Evolutionary conservation across 2,888 invertebrate species (phyloP), one percentile per base, ranked within the genome.

Genomic region (Labia minor): DNA sequence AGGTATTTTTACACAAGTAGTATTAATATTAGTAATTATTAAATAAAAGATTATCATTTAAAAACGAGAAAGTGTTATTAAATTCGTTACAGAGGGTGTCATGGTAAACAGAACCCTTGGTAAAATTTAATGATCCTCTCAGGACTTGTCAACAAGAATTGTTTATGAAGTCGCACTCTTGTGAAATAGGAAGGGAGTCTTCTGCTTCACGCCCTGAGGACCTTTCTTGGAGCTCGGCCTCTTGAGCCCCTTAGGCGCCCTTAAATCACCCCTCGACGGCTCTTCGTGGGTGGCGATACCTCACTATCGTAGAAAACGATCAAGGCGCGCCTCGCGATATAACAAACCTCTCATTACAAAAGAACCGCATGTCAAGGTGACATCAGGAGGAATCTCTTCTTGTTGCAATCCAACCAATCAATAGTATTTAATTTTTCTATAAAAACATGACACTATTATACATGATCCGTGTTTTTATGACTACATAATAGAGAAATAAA

Each of bases 271-370:
- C 49, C 49, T 11, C 3, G 49, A 16, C 49, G 49, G 16, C 6
- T 49, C 49, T 49, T 49, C 49, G 49, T 49, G 49, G 49, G 49
- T 49, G 49, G 49, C 49, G 49, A 49, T 49, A 14, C 49, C n/a
- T 49, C 49, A 16, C 6, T 49, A 49, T 49, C 49, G 14, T 3
- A 49, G 49, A 26, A 26, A 26, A 14, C 49, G 6, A 49, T 49
- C 49, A 49, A 49, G 16, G 11, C 33, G 26, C 49, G 49, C 49
- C 49, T 49, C 16, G 49, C 49, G 49, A 49, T 49, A 49, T 49
- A 4, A 49, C n/a, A 49, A 49, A 49, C 49, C 49, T 11, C 16
- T 49, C 49, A 49, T 49, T 49, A 49, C 14, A 8, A 14, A 16
- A 11, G 49, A 49, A 11, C 49, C 49, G 14, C 16, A 16, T 3